A percentile compares a stretch with the other conserved stretches of the same genome.
Evolutionary conservation across 2,888 invertebrate species (phyloP).

Genomic region (Mythimna ferrago): DNA sequence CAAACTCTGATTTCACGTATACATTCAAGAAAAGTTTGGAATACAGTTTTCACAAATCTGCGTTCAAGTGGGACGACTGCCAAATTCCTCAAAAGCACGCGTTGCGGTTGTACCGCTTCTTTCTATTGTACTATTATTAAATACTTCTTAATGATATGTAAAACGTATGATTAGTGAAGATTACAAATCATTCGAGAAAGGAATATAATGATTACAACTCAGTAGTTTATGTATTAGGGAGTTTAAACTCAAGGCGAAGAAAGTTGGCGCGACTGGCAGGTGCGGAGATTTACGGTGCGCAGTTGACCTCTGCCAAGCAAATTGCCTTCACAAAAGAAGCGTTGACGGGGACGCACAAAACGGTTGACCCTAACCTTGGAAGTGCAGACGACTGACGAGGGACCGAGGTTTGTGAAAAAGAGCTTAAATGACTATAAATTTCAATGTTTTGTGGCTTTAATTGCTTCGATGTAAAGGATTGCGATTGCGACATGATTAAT

Average conservation of each 20-base stretch:
- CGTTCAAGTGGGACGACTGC: constrained; percentile 68
- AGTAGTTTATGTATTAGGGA: constrained; percentile 40
- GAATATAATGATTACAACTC: constrained; percentile 33
- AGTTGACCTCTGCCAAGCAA: constrained; percentile 76
- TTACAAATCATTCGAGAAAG: constrained; percentile 28
- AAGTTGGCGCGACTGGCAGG: constrained; percentile 62
- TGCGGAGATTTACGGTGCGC: constrained; percentile 66
- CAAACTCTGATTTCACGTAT: constrained; percentile 16
- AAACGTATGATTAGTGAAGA: constrained; percentile 47
- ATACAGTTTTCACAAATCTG: constrained; percentile 61
- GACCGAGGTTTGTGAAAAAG: constrained; percentile 58
- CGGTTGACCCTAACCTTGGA: constrained; percentile 75
- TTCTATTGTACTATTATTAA: constrained; percentile 67
- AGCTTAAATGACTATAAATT: constrained; percentile 54
- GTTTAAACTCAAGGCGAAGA: constrained; percentile 50
- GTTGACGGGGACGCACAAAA: constrained; percentile 77
- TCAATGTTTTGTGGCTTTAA: constrained; percentile 52
- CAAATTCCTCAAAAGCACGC: constrained; percentile 69
- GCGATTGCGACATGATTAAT: constrained; percentile 39
- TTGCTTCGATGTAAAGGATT: constrained; percentile 40
- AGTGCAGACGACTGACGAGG: constrained; percentile 65
- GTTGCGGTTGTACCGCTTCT: constrained; percentile 66
- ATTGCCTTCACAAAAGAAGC: constrained; percentile 79
- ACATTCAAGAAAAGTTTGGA: constrained; percentile 36
- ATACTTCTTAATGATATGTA: constrained; percentile 56